These are phyloP conservation scores for Melanargia galathea DNA, from an alignment of 2,888 invertebrate genomes.

Conservation along the genomic window DNA sequence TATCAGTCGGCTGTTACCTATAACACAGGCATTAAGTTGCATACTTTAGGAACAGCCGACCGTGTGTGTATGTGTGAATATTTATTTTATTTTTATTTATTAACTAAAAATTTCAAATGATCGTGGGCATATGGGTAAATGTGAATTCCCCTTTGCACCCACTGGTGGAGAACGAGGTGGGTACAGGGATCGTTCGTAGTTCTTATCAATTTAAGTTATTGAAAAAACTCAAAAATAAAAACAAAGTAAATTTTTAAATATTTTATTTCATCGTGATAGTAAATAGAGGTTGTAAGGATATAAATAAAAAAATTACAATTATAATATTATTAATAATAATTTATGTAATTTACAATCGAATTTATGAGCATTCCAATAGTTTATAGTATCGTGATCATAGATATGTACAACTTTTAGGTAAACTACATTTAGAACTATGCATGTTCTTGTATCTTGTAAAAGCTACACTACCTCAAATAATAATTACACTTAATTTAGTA, in stretches of 20 bases:
- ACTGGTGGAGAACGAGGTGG: too few relatives aligned
- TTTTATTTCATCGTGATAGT: constrained; percentile 77
- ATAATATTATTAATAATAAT: constrained; percentile 45
- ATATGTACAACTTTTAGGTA: constrained; percentile 70
- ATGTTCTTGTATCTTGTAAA: constrained; percentile 58
- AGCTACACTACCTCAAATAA: constrained; percentile 53
- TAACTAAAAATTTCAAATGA: too few relatives aligned
- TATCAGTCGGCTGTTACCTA: too few relatives aligned
- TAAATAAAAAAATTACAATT: constrained; percentile 75
- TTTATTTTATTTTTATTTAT: too few relatives aligned
- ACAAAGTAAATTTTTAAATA: constrained; percentile 45
- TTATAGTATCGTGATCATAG: constrained; percentile 58
- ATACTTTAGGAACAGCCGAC: too few relatives aligned
- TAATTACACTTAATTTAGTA: constrained; percentile 1
- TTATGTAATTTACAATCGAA: constrained; percentile 64
- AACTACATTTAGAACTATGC: constrained; percentile 36
- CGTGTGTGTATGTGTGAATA: too few relatives aligned
- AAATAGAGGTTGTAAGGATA: constrained; percentile 76
- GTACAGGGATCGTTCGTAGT: too few relatives aligned
- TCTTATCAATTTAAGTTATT: too few relatives aligned
- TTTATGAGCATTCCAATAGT: constrained; percentile 70
- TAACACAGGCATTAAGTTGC: too few relatives aligned
- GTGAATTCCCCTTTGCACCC: too few relatives aligned
- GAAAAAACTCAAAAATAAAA: background rate
- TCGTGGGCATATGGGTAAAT: too few relatives aligned